A percentile compares a stretch with the other conserved stretches of the same genome.
Evolutionary conservation across 2,888 invertebrate species (phyloP).

Genomic region (Parnassius apollo): DNA sequence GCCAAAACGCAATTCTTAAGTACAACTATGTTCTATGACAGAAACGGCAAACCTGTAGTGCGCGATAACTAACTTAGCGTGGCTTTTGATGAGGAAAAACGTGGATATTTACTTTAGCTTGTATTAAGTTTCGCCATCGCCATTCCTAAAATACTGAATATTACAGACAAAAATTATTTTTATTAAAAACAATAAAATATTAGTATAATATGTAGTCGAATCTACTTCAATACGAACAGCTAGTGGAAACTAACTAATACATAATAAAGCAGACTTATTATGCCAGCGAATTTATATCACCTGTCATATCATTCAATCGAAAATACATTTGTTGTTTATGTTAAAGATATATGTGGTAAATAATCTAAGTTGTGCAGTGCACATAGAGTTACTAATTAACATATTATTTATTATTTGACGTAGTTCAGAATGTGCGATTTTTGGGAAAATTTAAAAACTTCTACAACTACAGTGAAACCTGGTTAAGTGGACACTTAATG

Average conservation of each 20-base stretch:
- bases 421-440: constrained; percentile 6
- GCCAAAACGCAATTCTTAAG: too few species aligned
- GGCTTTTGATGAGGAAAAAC: too few species aligned
- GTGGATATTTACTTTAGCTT: too few species aligned
- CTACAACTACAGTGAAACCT: too few species aligned
- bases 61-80: too few species aligned
- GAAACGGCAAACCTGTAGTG: too few species aligned
- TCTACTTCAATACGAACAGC: neutral
- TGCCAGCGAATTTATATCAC: constrained; percentile 1
- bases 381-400: neutral
- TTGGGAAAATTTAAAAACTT: constrained; percentile 1
- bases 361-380: neutral
- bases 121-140: too few species aligned
- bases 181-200: too few species aligned
- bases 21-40: too few species aligned
- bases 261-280: constrained; percentile 1
- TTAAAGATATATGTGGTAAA: neutral
- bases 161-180: too few species aligned
- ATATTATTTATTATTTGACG: neutral
- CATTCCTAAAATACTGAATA: too few species aligned
- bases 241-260: neutral
- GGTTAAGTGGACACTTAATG: too few species aligned
- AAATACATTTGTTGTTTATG: neutral
- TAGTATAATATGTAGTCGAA: constrained; percentile 6
- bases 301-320: constrained; percentile 22